Conservation (phyloP, 2,113 vertebrate species). For the Thinocorus orbignyianus region DNA sequence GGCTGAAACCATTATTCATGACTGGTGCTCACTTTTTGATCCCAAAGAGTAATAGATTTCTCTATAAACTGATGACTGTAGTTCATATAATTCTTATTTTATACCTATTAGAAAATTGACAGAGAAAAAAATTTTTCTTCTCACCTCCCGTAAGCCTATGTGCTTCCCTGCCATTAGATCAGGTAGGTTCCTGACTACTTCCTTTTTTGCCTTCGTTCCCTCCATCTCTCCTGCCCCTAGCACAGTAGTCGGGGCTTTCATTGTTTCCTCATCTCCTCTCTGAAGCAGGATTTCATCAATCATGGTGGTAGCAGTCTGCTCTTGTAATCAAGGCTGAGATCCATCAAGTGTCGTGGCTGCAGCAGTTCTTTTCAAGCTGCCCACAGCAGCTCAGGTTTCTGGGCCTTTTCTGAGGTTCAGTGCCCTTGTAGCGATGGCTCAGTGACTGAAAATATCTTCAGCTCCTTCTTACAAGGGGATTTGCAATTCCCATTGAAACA, state of each 20-base stretch:
- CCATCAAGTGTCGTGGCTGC: neutral
- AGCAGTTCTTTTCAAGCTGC: slow-evolving; percentile 38
- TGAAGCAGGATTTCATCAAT: slow-evolving; percentile 35
- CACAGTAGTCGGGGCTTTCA: neutral
- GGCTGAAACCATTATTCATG: slow-evolving; percentile 47
- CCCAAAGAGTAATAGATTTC: slow-evolving; percentile 50
- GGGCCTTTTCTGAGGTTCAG: slow-evolving; percentile 11
- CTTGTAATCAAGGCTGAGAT: slow-evolving; percentile 37
- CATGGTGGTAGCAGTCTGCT: slow-evolving; percentile 30
- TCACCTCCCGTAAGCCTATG: neutral
- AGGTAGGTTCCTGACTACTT: slow-evolving; percentile 24
- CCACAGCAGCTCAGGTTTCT: slow-evolving; percentile 10
- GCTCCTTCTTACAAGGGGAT: neutral
- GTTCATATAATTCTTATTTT: slow-evolving; percentile 57
- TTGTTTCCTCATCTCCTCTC: slow-evolving; percentile 30
- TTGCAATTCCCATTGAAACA: slow-evolving; percentile 54
- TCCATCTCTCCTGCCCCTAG: slow-evolving; percentile 1
- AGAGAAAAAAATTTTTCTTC: neutral
- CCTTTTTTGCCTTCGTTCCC: slow-evolving; percentile 7
- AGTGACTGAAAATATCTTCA: neutral
- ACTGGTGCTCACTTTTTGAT: slow-evolving; percentile 48
- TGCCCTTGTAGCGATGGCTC: neutral
- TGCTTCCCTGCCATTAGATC: neutral
- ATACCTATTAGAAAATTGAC: slow-evolving; percentile 17
- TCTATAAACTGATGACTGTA: slow-evolving; percentile 39